phyloP scores from a whole-genome alignment of 2,113 vertebrate genomes.

The Bostrychus sinensis region DNA sequence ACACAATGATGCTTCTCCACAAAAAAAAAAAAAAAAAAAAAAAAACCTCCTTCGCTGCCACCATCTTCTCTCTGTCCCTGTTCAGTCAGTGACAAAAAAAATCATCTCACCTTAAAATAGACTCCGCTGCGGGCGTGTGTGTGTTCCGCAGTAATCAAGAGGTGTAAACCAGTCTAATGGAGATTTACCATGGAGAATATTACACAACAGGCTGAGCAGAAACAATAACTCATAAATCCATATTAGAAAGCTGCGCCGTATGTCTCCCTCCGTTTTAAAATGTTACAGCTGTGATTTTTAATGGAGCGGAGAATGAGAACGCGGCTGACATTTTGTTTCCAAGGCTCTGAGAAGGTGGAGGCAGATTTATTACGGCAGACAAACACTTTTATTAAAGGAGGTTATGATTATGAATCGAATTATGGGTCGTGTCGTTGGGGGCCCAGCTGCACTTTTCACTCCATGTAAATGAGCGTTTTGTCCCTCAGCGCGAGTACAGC shows the following conservation, averaged over 20 bases:
- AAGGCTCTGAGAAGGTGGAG: no score
- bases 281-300: constrained; percentile 18
- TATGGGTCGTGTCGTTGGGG: constrained; percentile 22
- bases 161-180: constrained; percentile 51
- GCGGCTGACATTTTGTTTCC: constrained; percentile 39
- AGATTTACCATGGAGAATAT: constrained; percentile 36
- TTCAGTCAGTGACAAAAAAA: constrained; percentile 31
- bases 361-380: background rate
- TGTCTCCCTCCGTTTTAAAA: constrained; percentile 3
- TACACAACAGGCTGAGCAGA: constrained; percentile 11
- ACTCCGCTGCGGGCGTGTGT: constrained; percentile 34
- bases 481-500: constrained; percentile 2
- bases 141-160: constrained; percentile 40
- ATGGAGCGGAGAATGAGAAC: constrained; percentile 19
- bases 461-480: constrained; percentile 47
- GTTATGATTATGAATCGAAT: constrained; percentile 12
- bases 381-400: background rate
- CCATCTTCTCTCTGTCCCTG: constrained; percentile 33
- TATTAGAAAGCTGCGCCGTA: constrained; percentile 20
- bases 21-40: constrained; percentile 20
- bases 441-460: constrained; percentile 51
- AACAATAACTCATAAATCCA: constrained; percentile 29
- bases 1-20: constrained; percentile 15
- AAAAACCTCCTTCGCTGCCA: no score
- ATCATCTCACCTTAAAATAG: constrained; percentile 25